Conservation (phyloP, 2,113 vertebrate genomes). For the Nannospalax galili region DNA sequence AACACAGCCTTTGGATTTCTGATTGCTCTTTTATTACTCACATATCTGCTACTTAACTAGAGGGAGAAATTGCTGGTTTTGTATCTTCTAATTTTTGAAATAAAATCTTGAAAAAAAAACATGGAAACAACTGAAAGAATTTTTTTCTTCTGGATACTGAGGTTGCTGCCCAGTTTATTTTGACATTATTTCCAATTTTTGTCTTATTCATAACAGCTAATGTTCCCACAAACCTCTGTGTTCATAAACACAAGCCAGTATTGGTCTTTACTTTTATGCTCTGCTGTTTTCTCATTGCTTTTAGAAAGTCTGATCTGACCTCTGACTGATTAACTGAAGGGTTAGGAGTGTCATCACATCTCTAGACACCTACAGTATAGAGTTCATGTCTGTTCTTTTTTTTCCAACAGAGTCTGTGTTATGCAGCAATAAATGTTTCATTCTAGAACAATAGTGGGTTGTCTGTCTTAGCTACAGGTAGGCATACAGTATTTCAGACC, state of each 20-base stretch:
- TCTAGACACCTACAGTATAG: too few species aligned
- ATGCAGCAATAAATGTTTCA: too few species aligned
- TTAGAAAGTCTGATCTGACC: not conserved
- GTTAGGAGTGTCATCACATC: not conserved
- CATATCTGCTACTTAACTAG: constrained; percentile 99
- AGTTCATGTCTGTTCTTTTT: not conserved
- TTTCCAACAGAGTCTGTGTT: too few species aligned
- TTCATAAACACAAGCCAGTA: constrained; percentile 99
- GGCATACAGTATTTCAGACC: too few species aligned
- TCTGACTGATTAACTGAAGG: not conserved
- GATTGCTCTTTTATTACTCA: constrained; percentile 98
- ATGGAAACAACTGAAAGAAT: constrained; percentile 98
- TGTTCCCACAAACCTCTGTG: constrained; percentile 95
- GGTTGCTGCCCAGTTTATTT: constrained; percentile 98
- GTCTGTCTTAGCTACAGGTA: too few species aligned
- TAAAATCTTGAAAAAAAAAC: constrained; percentile 99
- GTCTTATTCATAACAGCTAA: constrained; percentile 98
- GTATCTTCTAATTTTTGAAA: constrained; percentile 98
- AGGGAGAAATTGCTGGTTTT: constrained; percentile 97
- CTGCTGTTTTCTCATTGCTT: constrained; percentile 1
- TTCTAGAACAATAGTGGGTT: too few species aligned
- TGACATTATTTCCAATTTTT: constrained; percentile 98
- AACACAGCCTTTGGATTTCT: constrained; percentile 99
- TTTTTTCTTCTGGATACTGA: constrained; percentile 98
- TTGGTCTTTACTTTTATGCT: constrained; percentile 97